phyloP scores from a whole-genome alignment of 2,797 vertebrate species.

The Octomys mimax region DNA sequence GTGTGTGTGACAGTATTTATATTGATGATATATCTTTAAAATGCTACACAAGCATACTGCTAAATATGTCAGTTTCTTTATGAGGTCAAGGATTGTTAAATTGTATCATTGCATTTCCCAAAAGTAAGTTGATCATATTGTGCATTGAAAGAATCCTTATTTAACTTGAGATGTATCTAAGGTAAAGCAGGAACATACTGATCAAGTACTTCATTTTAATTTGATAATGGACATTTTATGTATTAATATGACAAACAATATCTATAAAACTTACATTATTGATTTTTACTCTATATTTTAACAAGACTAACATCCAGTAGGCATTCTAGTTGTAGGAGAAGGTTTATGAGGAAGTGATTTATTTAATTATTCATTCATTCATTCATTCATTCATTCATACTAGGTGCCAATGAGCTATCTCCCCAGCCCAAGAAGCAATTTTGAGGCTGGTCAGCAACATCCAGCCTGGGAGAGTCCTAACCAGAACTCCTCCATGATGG shows the following conservation, averaged over 20 bases:
- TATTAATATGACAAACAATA: neutral
- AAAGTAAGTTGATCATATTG: neutral
- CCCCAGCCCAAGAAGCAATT: too few relatives aligned
- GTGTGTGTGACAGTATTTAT: neutral
- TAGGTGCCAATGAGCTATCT: too few relatives aligned
- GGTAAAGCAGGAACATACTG: neutral
- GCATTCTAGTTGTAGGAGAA: neutral
- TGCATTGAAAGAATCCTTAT: neutral
- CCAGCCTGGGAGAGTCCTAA: fast-evolving
- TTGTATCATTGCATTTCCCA: neutral
- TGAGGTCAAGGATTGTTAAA: neutral
- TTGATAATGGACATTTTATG: neutral
- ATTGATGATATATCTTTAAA: neutral
- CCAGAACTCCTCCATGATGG: too few relatives aligned
- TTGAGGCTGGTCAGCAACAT: neutral
- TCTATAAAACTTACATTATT: neutral
- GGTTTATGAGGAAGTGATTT: neutral
- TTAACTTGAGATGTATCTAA: neutral
- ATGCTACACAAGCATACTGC: neutral
- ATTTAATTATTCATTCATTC: too few relatives aligned
- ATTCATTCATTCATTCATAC: too few relatives aligned
- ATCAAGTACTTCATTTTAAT: neutral
- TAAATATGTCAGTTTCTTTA: neutral
- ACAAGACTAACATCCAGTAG: neutral
- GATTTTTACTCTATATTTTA: neutral